A percentile compares a stretch with the other conserved stretches of the same genome.
These are phyloP conservation scores for Holacanthus passer DNA, from an alignment of 2,113 vertebrate species.

Conservation along the genomic window DNA sequence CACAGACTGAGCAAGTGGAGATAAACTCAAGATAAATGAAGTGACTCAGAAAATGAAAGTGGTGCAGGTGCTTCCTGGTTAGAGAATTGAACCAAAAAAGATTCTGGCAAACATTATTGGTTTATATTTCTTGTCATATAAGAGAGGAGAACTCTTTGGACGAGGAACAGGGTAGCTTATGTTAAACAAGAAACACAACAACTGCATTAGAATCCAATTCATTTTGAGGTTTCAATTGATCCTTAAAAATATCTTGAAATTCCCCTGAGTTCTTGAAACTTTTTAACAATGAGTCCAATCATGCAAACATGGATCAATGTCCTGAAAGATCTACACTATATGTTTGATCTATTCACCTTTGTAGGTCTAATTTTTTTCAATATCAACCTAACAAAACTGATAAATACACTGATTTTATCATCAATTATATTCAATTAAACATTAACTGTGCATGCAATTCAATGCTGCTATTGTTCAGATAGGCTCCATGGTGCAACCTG, in stretches of 20 bases:
- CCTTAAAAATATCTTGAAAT: not conserved
- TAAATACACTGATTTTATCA: not conserved
- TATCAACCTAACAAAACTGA: too few species aligned
- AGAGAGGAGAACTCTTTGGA: not conserved
- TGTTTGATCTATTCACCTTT: not conserved
- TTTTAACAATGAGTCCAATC: not conserved
- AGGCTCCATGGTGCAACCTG: not conserved
- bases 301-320: not conserved
- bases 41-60: not conserved
- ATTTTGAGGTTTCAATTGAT: not conserved
- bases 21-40: not conserved
- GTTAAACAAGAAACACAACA: not conserved
- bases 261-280: not conserved
- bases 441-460: too few species aligned
- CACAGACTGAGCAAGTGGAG: not conserved
- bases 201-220: not conserved
- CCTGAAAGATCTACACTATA: not conserved
- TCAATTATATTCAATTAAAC: not conserved
- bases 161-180: not conserved
- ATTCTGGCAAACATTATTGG: not conserved
- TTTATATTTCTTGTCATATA: not conserved
- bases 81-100: not conserved
- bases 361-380: not conserved
- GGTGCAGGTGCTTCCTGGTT: slow-evolving; percentile 1
- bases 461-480: not conserved